phyloP scores from a whole-genome alignment of 35 echinoderm and acorn worm genomes.

The Patiria miniata region DNA sequence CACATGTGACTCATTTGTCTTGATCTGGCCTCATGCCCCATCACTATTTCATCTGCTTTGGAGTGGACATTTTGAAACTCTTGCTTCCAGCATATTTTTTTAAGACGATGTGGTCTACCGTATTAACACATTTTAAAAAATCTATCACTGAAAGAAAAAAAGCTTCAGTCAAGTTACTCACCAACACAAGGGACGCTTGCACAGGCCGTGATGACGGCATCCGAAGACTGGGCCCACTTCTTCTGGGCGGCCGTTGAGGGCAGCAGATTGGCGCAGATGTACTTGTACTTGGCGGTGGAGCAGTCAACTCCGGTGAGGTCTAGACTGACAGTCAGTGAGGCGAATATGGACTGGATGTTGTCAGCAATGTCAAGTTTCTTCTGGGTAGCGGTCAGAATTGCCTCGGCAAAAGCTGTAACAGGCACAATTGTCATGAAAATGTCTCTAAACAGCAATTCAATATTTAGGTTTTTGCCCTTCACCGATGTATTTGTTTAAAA shows the following conservation, averaged over 20 bases:
- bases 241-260: constrained; percentile 33
- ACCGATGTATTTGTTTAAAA: too few relatives aligned
- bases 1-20: too few relatives aligned
- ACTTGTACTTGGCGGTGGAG: constrained; percentile 12
- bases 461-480: too few relatives aligned
- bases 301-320: constrained; percentile 29
- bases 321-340: background rate
- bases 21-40: too few relatives aligned
- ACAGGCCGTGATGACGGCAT: background rate
- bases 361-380: constrained; percentile 23
- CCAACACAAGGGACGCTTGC: constrained; percentile 8
- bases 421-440: too few relatives aligned
- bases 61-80: too few relatives aligned
- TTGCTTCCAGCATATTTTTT: too few relatives aligned
- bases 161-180: constrained; percentile 1
- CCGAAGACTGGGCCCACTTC: constrained; percentile 36
- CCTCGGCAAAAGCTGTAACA: background rate
- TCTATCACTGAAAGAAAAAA: background rate
- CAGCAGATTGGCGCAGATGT: constrained; percentile 30
- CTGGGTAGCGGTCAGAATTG: background rate
- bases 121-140: background rate
- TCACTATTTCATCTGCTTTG: too few relatives aligned
- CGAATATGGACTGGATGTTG: background rate
- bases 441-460: too few relatives aligned
- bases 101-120: background rate